These are phyloP conservation scores for Dusona sp. DNA, from an alignment of 2,888 invertebrate genomes.

Conservation along the genomic window DNA sequence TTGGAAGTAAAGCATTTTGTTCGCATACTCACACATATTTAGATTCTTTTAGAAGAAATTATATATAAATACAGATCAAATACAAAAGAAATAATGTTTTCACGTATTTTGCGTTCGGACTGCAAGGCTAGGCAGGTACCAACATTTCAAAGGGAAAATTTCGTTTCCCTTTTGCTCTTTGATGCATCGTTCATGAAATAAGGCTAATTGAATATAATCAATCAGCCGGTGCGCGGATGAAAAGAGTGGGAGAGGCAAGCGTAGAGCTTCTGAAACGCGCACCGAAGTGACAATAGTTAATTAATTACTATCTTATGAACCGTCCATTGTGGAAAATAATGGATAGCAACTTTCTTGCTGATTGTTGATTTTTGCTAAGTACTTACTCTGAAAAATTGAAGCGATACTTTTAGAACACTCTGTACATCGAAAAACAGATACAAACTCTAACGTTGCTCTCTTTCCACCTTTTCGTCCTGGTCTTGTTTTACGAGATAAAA, in stretches of 20 bases:
- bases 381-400: background rate
- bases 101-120: too few relatives aligned
- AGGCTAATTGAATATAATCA: too few relatives aligned
- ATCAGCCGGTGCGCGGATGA: too few relatives aligned
- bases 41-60: background rate
- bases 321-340: background rate
- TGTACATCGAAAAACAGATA: background rate
- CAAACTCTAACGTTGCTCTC: slow-evolving; percentile 13
- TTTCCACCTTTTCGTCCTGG: slow-evolving; percentile 51
- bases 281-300: too few relatives aligned
- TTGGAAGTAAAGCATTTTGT: slow-evolving; percentile 21
- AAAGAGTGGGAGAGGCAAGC: too few relatives aligned
- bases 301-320: background rate
- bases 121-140: too few relatives aligned
- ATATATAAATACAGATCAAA: background rate
- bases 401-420: background rate
- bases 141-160: too few relatives aligned
- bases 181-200: too few relatives aligned
- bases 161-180: too few relatives aligned
- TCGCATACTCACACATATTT: slow-evolving; percentile 3
- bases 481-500: slow-evolving; percentile 61
- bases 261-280: too few relatives aligned
- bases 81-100: too few relatives aligned
- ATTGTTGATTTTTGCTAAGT: background rate
- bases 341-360: background rate